Conservation (phyloP, 2,797 vertebrate genomes). For the Oophaga sylvatica region DNA sequence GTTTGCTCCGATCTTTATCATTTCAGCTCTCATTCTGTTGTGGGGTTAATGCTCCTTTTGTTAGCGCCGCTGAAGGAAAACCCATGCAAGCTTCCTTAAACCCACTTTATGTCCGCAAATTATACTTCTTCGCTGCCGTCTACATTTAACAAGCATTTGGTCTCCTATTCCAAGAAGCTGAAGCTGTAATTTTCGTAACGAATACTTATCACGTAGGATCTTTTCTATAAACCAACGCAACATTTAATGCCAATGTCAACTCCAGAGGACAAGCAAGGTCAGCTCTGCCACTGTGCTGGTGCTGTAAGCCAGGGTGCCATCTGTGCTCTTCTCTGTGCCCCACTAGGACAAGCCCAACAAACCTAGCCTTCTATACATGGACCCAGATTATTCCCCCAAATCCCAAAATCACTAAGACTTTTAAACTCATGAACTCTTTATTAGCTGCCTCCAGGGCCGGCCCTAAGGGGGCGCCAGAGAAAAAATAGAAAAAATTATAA, state of each 20-base stretch:
- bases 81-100: not conserved
- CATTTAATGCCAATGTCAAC: too few relatives aligned
- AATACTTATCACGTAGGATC: not conserved
- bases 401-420: too few relatives aligned
- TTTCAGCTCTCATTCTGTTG: not conserved
- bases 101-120: slow-evolving; percentile 24
- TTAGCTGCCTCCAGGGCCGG: too few relatives aligned
- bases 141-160: slow-evolving; percentile 16
- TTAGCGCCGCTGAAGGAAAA: not conserved
- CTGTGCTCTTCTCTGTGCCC: not conserved
- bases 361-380: too few relatives aligned
- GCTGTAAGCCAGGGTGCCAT: too few relatives aligned
- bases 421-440: not conserved
- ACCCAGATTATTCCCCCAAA: too few relatives aligned
- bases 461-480: too few relatives aligned
- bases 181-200: slow-evolving; percentile 9
- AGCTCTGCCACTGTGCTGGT: not conserved
- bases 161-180: slow-evolving; percentile 3
- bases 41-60: not conserved
- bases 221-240: not conserved
- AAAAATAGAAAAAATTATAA: too few relatives aligned
- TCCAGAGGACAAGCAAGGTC: not conserved
- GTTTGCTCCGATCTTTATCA: not conserved
- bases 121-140: not conserved
- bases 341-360: not conserved